A percentile compares a stretch with the other conserved stretches of the same genome.
Evolutionary conservation across 1,140 invertebrate genomes (phyloP).

Genomic region (Leptinotarsa defecta): DNA sequence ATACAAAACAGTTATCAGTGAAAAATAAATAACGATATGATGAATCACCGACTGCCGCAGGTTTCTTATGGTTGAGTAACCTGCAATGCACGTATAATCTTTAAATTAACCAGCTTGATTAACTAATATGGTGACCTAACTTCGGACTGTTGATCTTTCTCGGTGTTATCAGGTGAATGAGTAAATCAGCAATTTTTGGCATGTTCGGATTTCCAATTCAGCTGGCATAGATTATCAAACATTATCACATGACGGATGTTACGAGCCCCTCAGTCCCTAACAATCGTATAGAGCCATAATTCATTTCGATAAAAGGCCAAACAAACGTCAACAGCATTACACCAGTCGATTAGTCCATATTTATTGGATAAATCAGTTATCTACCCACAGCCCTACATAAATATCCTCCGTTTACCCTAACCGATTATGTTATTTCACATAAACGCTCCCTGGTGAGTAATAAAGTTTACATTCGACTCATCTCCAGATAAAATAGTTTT

Average conservation of each 20-base stretch:
- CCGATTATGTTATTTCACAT: conserved; percentile 7
- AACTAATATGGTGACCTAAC: conserved; percentile 24
- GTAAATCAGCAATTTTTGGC: not conserved
- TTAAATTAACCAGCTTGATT: conserved; percentile 17
- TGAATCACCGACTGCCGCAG: conserved; percentile 10
- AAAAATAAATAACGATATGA: conserved; percentile 15
- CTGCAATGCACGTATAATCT: conserved; percentile 20
- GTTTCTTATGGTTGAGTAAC: conserved; percentile 24
- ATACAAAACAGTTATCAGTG: not conserved
- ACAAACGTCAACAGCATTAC: conserved; percentile 18
- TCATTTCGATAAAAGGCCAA: conserved; percentile 10
- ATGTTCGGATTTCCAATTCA: not conserved
- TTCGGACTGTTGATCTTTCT: conserved; percentile 15
- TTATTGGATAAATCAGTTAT: conserved; percentile 26
- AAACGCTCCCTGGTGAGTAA: conserved; percentile 22
- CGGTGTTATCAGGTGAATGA: not conserved
- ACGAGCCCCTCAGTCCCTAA: not conserved
- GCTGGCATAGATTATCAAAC: not conserved
- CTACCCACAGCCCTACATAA: conserved; percentile 11
- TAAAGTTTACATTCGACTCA: conserved; percentile 1
- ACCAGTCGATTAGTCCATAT: conserved; percentile 24
- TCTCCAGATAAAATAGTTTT: conserved; percentile 22
- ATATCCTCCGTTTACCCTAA: not conserved
- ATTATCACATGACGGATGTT: not conserved
- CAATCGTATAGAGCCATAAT: conserved; percentile 2